These are phyloP conservation scores for Cromileptes altivelis DNA, from an alignment of 2,113 vertebrate genomes.

Conservation along the genomic window DNA sequence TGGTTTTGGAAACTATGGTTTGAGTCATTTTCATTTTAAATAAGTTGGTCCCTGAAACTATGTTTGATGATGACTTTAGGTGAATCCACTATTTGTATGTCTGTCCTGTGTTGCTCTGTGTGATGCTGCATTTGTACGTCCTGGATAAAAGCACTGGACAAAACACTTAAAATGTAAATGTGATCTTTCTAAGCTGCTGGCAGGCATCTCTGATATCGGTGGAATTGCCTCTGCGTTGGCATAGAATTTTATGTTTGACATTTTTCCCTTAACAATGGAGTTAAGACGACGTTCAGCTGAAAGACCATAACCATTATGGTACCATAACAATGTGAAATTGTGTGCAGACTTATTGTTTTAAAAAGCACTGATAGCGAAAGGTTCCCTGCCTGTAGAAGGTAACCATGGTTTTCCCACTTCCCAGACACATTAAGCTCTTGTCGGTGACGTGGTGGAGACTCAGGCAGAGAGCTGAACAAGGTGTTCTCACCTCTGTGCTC, in stretches of 20 bases:
- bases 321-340: constrained; percentile 38
- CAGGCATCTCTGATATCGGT: constrained; percentile 37
- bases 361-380: constrained; percentile 29
- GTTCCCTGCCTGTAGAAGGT: constrained; percentile 24
- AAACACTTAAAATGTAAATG: constrained; percentile 69
- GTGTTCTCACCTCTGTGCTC: constrained; percentile 61
- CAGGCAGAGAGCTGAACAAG: constrained; percentile 51
- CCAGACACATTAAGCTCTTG: constrained; percentile 55
- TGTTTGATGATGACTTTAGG: background rate
- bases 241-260: constrained; percentile 32
- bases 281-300: constrained; percentile 11
- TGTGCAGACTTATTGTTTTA: constrained; percentile 45
- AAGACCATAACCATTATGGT: constrained; percentile 32
- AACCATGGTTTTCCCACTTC: constrained; percentile 49
- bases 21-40: background rate
- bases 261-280: constrained; percentile 36
- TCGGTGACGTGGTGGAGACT: constrained; percentile 49
- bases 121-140: constrained; percentile 3
- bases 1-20: background rate
- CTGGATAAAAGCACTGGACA: constrained; percentile 27
- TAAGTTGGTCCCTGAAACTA: background rate
- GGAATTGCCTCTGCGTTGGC: constrained; percentile 17
- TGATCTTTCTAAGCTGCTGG: constrained; percentile 53
- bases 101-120: background rate
- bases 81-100: background rate